These are phyloP conservation scores for Sceliomorpha sp. DNA, from an alignment of 2,888 invertebrate species.

Conservation along the genomic window DNA sequence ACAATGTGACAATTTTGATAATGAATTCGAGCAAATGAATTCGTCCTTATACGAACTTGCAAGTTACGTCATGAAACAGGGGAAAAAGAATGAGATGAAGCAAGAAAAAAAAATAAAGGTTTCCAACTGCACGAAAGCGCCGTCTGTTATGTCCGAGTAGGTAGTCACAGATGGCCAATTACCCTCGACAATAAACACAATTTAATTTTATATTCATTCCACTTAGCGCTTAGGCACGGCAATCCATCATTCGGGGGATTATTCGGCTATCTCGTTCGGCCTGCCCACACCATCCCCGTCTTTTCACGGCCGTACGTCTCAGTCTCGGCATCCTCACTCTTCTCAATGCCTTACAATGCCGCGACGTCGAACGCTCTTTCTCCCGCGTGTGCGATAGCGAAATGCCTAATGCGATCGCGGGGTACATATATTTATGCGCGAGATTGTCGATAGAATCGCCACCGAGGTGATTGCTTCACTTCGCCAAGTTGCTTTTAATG, in stretches of 20 bases:
- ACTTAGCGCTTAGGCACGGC: slow-evolving; percentile 70
- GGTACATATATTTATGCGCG: slow-evolving; percentile 72
- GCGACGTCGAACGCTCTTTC: slow-evolving; percentile 43
- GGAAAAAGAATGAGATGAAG: slow-evolving; percentile 1
- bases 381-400: slow-evolving; percentile 51
- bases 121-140: slow-evolving; percentile 11
- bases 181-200: slow-evolving; percentile 75
- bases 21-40: slow-evolving; percentile 16
- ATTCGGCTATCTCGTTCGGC: slow-evolving; percentile 68
- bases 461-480: slow-evolving; percentile 64
- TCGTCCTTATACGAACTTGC: no score
- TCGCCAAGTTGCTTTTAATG: slow-evolving; percentile 32
- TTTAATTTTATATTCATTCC: slow-evolving; percentile 77
- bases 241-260: slow-evolving; percentile 73
- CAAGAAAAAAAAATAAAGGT: slow-evolving; percentile 24
- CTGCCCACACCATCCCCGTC: slow-evolving; percentile 61
- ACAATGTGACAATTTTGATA: no score
- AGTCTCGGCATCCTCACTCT: slow-evolving; percentile 6
- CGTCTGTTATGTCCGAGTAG: slow-evolving; percentile 58
- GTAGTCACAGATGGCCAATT: slow-evolving; percentile 77
- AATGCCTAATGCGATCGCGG: slow-evolving; percentile 65
- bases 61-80: no score
- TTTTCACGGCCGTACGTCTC: slow-evolving; percentile 35
- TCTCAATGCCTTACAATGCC: slow-evolving; percentile 40
- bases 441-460: slow-evolving; percentile 65